Base-by-base conservation (phyloP, 2,113 vertebrate genomes). In the Colossoma macropomum region DNA sequence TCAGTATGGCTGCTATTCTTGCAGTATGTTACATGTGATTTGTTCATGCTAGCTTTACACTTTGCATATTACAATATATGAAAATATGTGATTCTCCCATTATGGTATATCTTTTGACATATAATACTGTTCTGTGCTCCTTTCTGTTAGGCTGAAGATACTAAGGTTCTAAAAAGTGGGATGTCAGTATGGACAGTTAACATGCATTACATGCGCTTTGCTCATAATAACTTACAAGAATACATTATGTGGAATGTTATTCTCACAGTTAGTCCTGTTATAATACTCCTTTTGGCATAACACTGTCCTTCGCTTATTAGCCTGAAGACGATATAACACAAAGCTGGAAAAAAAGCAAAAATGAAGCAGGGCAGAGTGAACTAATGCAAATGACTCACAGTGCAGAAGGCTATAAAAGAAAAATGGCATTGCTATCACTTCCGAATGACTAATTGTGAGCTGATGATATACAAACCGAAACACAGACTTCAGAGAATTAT, bases 391-490 rank as follows among this genome's bases (percentile, higher is more conserved):
- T 63, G 75, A 77, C n/a, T 45, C 56, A 75, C 23, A 76, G 32
- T 62, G 56, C n/a, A 62, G 10, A 60, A 62, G 38, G 30, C 59
- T 27, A 25, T 16, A 25, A 1, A 27, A 62, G 1, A 62, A 56
- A 23, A 19, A 45, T 11, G 19, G 8, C 8, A 48, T 50, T 25
- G 10, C 9, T 32, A 25, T 16, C 16, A 75, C 65, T 81, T 75
- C 71, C 71, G 38, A 19, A 27, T 75, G 71, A 81, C 28, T 81
- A 50, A 74, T 25, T 48, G 21, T 56, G 13, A 38, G 28, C 28
- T 34, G 21, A 34, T 41, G 52, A 65, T 56, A 34, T 8, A 32
- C 21, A 75, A 59, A 68, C 62, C 19, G 1, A 32, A 79, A 30
- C 65, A 32, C 0, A 34, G 38, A n/a, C 8, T 23, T 76, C 7